phyloP scores from a whole-genome alignment of 2,797 vertebrate genomes.

The Cryptoblepharus egeriae region DNA sequence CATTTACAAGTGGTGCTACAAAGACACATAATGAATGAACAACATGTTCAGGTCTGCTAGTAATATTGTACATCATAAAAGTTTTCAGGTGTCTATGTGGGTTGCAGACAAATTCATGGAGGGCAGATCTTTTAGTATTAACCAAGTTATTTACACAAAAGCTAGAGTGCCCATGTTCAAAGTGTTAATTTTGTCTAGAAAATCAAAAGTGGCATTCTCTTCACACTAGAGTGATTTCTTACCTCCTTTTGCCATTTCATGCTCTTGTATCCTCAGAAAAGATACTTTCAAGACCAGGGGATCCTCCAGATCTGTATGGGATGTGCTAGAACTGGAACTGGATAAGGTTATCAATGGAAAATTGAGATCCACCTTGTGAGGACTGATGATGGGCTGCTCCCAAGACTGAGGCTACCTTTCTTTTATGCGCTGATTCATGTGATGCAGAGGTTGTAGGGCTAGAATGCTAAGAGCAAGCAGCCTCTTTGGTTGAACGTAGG shows the following conservation, averaged over 20 bases:
- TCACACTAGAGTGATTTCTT: not conserved
- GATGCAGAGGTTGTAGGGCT: no score
- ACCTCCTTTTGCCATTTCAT: not conserved
- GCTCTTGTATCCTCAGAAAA: not conserved
- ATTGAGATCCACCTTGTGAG: not conserved
- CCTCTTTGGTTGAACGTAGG: no score
- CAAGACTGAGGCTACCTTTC: no score
- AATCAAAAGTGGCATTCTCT: not conserved
- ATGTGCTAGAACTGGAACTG: no score
- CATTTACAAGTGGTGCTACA: slow-evolving; percentile 12
- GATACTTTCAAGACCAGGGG: not conserved
- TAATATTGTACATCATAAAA: slow-evolving; percentile 25
- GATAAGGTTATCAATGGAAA: not conserved
- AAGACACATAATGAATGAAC: slow-evolving; percentile 17
- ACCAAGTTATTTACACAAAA: not conserved
- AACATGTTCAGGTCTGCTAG: slow-evolving; percentile 7
- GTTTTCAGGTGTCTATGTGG: not conserved
- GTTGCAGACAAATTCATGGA: not conserved
- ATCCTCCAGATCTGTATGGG: not conserved
- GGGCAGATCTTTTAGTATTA: not conserved
- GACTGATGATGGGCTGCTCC: not conserved
- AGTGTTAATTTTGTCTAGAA: not conserved
- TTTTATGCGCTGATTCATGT: no score
- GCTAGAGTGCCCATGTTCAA: not conserved
- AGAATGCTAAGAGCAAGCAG: no score